phyloP scores from a whole-genome alignment of 2,113 vertebrate species.

The Gadus macrocephalus region DNA sequence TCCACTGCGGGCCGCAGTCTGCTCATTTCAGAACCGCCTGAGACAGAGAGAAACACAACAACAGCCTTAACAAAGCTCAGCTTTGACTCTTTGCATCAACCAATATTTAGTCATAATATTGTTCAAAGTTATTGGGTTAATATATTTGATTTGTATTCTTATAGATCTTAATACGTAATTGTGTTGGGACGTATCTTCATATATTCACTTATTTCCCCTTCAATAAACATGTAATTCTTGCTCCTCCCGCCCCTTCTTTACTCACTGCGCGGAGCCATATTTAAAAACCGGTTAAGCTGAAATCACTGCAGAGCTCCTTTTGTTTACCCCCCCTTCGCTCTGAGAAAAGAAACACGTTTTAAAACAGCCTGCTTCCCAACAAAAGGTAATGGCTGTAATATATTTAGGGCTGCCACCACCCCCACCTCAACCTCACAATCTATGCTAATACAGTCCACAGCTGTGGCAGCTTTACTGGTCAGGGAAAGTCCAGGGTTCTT shows the following conservation, averaged over 20 bases:
- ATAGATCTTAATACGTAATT: no score
- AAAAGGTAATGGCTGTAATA: constrained; percentile 85
- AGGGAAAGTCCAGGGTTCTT: constrained; percentile 44
- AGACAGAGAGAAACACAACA: no score
- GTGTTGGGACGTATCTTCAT: no score
- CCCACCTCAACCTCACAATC: constrained; percentile 60
- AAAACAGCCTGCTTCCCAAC: constrained; percentile 86
- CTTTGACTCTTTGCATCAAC: no score
- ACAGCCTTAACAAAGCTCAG: no score
- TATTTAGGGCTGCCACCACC: constrained; percentile 68
- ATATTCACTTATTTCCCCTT: constrained; percentile 22
- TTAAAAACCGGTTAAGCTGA: constrained; percentile 80
- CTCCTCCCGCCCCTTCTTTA: constrained; percentile 38
- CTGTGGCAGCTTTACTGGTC: constrained; percentile 93
- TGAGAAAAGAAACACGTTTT: constrained; percentile 83
- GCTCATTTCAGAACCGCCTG: constrained; percentile 62
- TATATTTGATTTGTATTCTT: not conserved
- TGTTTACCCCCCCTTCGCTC: constrained; percentile 58
- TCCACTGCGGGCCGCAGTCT: constrained; percentile 53
- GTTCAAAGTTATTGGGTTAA: not conserved
- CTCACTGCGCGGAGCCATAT: constrained; percentile 73
- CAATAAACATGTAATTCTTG: constrained; percentile 35
- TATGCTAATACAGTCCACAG: constrained; percentile 92
- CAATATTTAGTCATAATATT: no score
- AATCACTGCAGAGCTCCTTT: constrained; percentile 75